Base-by-base conservation (phyloP, 2,113 vertebrate genomes). In the Salvator merianae region DNA sequence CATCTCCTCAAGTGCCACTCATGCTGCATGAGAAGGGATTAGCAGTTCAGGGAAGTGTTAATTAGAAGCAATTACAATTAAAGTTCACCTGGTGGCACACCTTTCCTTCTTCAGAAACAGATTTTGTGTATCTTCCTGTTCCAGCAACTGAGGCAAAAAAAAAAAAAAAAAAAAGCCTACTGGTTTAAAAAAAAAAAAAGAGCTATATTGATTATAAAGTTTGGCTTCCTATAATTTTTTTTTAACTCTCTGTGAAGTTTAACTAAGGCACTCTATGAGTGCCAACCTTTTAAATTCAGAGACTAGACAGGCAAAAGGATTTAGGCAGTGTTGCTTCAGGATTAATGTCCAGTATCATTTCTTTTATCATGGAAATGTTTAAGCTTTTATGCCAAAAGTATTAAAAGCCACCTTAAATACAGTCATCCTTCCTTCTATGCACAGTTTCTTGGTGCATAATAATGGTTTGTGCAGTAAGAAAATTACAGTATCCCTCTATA, bases 11-110 rank as follows among this genome's bases (percentile, higher is more conserved):
- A 88, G 55, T 83, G 40, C 77, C 14, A 43, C 30, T 89, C 65
- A 76, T n/a, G 34, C 77, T 88, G 70, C 84, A 73, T 87, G 68
- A 89, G 14, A 88, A 90, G 72, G n/a, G 83, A 85, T 85, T 90
- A 14, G 91, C 84, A 73, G 83, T 50, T 89, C 20, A 38, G 86
- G 65, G n/a, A 43, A 79, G 28, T 89, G 79, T 70, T 93, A 90
- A 94, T 93, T 89, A 92, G 78, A 86, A 9, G 65, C 5, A 91
- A 87, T 90, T 87, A 80, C 82, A 87, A 88, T 89, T 84, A 84
- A 66, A 65, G 32, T 85, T 90, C 85, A 90, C 85, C 88, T 91
- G 85, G 53, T 71, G 84, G 24, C 82, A 20, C 20, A 82, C n/a
- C 26, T 36, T 76, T 38, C 38, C 63, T 73, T 79, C 71, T 90